These are phyloP conservation scores for Phoebastria nigripes DNA, from an alignment of 2,797 vertebrate genomes.

Conservation along the genomic window DNA sequence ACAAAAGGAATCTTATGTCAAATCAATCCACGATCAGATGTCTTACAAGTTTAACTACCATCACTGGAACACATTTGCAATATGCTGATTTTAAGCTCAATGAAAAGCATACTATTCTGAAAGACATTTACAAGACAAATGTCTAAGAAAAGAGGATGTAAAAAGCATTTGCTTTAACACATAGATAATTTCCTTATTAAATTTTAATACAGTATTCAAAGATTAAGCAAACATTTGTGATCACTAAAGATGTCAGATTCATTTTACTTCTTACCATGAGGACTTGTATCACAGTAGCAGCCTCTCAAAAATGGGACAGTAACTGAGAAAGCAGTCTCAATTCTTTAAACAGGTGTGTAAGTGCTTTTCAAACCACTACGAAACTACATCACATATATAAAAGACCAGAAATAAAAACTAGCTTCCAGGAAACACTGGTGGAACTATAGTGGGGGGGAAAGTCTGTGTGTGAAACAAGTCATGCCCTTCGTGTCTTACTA, in stretches of 20 bases:
- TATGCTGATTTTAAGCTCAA: neutral
- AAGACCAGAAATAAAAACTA: neutral
- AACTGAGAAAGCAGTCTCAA: neutral
- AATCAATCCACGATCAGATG: neutral
- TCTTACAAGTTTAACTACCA: neutral
- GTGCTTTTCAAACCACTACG: neutral
- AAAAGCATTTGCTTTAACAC: neutral
- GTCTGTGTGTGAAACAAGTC: neutral
- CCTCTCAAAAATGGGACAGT: neutral
- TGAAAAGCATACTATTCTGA: neutral
- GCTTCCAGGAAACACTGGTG: neutral
- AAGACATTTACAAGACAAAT: neutral
- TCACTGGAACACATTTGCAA: neutral
- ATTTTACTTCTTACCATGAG: neutral
- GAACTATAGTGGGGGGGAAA: neutral
- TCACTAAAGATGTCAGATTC: neutral
- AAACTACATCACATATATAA: neutral
- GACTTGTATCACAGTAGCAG: neutral
- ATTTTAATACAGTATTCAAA: neutral
- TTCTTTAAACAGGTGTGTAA: neutral
- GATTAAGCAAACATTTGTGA: neutral
- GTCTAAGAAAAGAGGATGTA: neutral
- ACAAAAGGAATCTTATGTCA: neutral
- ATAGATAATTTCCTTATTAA: neutral
- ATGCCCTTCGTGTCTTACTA: neutral